Evolutionary conservation across 2,113 vertebrate species (phyloP).

Genomic region (Centrocercus urophasianus): DNA sequence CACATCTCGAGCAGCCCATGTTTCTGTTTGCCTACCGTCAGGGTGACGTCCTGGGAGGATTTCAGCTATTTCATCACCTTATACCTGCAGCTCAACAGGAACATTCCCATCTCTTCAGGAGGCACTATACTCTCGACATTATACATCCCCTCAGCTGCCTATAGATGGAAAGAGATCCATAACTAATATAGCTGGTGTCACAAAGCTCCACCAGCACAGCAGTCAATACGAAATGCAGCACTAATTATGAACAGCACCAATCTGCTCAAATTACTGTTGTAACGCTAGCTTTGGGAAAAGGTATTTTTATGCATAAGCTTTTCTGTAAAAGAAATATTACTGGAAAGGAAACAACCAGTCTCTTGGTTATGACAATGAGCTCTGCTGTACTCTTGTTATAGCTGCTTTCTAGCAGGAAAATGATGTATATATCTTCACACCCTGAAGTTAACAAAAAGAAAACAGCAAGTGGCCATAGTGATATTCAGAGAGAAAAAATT

Average conservation of each 20-base stretch:
- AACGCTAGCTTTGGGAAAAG: conserved; percentile 55
- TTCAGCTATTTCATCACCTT: conserved; percentile 43
- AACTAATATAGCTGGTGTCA: conserved; percentile 16
- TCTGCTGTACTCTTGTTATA: conserved; percentile 21
- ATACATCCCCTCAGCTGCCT: neutral
- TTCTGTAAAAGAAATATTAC: conserved; percentile 34
- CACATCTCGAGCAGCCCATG: conserved; percentile 16
- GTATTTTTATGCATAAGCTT: conserved; percentile 47
- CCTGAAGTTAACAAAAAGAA: conserved; percentile 3
- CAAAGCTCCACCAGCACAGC: conserved; percentile 29
- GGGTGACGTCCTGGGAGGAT: conserved; percentile 38
- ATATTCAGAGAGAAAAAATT: neutral
- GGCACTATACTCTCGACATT: conserved; percentile 30
- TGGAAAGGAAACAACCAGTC: conserved; percentile 7
- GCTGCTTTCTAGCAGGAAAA: conserved; percentile 1
- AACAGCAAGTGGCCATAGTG: neutral
- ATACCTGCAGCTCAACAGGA: conserved; percentile 18
- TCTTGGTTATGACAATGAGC: conserved; percentile 21
- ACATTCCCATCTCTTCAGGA: conserved; percentile 28
- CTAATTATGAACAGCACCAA: conserved; percentile 42
- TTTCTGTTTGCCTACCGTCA: neutral
- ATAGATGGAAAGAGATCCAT: neutral
- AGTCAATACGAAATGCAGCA: neutral
- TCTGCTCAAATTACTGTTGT: conserved; percentile 29
- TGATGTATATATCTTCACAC: neutral